Evolutionary conservation across 2,113 vertebrate genomes (phyloP).

Genomic region (Romanogobio albipinnatus): DNA sequence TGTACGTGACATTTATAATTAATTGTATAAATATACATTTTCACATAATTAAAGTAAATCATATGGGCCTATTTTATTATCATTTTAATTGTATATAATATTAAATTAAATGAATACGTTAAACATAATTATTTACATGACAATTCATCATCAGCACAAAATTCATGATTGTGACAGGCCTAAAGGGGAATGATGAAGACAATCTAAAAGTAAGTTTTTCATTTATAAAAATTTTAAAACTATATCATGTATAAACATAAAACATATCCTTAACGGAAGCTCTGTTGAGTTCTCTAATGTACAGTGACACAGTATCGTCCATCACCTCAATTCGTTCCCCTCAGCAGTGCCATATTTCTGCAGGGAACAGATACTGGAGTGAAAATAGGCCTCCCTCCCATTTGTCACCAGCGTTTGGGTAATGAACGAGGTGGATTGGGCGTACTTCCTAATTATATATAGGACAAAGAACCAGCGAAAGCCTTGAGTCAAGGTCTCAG

Average conservation of each 20-base stretch:
- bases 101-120: too few species aligned
- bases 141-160: too few species aligned
- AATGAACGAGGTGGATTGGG: slow-evolving; percentile 45
- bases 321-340: slow-evolving; percentile 5
- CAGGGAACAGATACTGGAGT: slow-evolving; percentile 39
- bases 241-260: neutral
- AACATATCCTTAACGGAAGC: neutral
- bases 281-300: slow-evolving; percentile 24
- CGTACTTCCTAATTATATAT: slow-evolving; percentile 52
- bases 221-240: too few species aligned
- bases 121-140: too few species aligned
- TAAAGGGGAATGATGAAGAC: neutral
- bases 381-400: slow-evolving; percentile 49
- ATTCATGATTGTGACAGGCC: too few species aligned
- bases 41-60: too few species aligned
- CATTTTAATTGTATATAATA: too few species aligned
- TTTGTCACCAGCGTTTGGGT: slow-evolving; percentile 51
- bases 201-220: neutral
- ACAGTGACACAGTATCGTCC: neutral
- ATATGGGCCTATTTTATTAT: too few species aligned
- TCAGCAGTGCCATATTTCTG: slow-evolving; percentile 21
- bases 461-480: slow-evolving; percentile 50
- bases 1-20: too few species aligned
- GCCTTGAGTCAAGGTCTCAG: slow-evolving; percentile 39
- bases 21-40: too few species aligned